A percentile compares a stretch with the other conserved stretches of the same genome.
phyloP scores from a whole-genome alignment of 2,113 vertebrate species.

The Channa maculata region DNA sequence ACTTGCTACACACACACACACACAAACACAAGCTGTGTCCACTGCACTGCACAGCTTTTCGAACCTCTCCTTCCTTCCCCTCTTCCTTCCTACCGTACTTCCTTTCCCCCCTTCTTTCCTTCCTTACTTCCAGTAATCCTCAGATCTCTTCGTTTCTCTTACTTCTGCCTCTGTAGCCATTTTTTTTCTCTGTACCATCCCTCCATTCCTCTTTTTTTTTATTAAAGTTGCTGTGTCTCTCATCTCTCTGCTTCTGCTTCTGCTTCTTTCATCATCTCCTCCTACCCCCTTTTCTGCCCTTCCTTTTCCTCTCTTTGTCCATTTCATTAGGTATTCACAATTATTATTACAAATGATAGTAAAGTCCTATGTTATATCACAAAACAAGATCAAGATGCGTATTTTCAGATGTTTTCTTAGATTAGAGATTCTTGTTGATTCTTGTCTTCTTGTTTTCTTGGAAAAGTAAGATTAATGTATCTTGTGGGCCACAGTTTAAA shows the following conservation, averaged over 20 bases:
- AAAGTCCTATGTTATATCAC: slow-evolving; percentile 5
- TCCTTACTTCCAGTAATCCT: slow-evolving; percentile 23
- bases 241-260: slow-evolving; percentile 6
- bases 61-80: neutral
- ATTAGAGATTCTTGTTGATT: no score
- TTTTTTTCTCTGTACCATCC: slow-evolving; percentile 6
- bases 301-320: neutral
- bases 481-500: no score
- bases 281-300: neutral
- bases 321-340: slow-evolving; percentile 41
- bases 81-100: neutral
- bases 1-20: neutral
- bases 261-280: slow-evolving; percentile 34
- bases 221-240: slow-evolving; percentile 26
- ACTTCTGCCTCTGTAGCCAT: slow-evolving; percentile 21
- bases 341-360: slow-evolving; percentile 39
- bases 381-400: slow-evolving; percentile 42
- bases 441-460: no score
- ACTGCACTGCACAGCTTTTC: neutral
- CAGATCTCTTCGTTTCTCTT: neutral
- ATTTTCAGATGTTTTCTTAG: neutral
- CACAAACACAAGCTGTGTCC: neutral
- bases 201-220: slow-evolving; percentile 3
- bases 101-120: slow-evolving; percentile 16
- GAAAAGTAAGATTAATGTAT: no score